phyloP scores from a whole-genome alignment of 2,888 invertebrate species.

The Lysandra bellargus region DNA sequence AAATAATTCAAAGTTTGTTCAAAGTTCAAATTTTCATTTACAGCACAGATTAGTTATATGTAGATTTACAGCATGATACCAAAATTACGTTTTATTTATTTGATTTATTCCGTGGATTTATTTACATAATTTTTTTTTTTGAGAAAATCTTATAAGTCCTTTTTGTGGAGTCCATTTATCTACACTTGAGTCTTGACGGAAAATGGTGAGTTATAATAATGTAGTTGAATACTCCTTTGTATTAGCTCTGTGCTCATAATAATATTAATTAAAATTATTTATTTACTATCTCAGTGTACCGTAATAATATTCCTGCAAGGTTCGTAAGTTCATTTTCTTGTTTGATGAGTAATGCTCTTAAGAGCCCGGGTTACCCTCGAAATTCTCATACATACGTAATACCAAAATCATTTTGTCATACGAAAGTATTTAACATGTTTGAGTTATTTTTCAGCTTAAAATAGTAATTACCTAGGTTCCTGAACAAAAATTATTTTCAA shows the following conservation, averaged over 20 bases:
- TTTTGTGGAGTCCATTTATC: slow-evolving; percentile 1
- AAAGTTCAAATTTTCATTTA: not conserved
- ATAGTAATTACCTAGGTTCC: no score
- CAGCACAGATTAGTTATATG: not conserved
- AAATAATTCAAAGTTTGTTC: not conserved
- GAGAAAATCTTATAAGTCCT: not conserved
- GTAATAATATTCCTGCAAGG: not conserved
- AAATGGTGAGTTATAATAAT: not conserved
- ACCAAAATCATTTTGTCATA: no score
- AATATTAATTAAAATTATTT: not conserved
- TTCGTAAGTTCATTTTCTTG: not conserved
- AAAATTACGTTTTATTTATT: not conserved
- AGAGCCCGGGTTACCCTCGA: no score
- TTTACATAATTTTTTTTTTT: not conserved
- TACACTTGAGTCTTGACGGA: not conserved
- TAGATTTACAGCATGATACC: not conserved
- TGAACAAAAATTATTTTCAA: no score
- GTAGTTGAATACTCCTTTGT: not conserved
- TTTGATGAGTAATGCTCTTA: not conserved
- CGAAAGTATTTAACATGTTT: no score
- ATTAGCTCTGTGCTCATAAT: no score
- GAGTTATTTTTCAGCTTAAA: no score
- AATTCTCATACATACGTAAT: no score
- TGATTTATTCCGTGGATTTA: not conserved
- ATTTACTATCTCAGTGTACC: not conserved